A percentile compares a stretch with the other conserved stretches of the same genome.
Conservation (phyloP, 23 tunicate genomes). For the Ascidia mentula region DNA sequence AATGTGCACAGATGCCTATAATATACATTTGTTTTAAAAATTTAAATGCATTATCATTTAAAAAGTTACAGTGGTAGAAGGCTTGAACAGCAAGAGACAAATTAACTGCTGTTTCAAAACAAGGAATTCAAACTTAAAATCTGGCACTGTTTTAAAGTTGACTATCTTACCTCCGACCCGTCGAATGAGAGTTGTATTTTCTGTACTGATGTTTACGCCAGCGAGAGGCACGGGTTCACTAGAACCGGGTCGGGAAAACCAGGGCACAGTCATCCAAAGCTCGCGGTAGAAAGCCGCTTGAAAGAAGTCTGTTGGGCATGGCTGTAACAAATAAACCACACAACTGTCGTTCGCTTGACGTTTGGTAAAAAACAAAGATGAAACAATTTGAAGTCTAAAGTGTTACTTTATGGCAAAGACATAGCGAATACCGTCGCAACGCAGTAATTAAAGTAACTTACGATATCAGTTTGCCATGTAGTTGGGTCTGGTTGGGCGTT, state of each 20-base stretch:
- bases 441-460: background rate
- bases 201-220: background rate
- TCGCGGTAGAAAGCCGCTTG: background rate
- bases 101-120: no score
- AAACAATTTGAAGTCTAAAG: background rate
- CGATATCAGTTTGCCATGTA: background rate
- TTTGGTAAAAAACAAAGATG: background rate
- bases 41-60: no score
- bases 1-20: no score
- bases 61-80: no score
- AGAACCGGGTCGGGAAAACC: background rate
- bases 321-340: background rate
- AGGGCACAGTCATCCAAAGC: background rate
- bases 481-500: constrained; percentile 5
- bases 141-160: no score
- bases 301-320: background rate
- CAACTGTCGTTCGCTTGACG: background rate
- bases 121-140: no score
- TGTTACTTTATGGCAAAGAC: no score
- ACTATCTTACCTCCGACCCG: background rate
- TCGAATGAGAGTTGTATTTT: background rate
- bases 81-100: no score
- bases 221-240: background rate
- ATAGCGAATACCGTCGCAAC: no score
- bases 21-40: no score